phyloP scores from a whole-genome alignment of 2,113 vertebrate genomes.

The Dolichotis patagonum region DNA sequence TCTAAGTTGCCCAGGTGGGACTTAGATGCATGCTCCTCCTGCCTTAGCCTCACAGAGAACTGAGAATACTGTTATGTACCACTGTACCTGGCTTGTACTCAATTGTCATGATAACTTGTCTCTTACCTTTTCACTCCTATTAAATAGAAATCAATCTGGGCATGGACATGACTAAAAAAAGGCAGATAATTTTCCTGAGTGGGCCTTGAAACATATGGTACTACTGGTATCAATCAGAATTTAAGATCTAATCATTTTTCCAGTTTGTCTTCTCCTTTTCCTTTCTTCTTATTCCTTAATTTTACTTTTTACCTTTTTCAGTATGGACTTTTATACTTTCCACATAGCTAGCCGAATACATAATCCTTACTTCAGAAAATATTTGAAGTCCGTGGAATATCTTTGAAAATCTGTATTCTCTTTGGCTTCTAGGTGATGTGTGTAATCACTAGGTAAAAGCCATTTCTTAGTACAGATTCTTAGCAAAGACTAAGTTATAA shows the following conservation, averaged over 20 bases:
- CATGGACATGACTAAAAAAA: neutral
- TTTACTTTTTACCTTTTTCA: neutral
- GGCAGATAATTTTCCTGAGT: neutral
- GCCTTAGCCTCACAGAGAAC: neutral
- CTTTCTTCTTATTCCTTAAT: neutral
- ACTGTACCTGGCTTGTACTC: neutral
- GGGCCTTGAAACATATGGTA: neutral
- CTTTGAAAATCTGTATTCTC: neutral
- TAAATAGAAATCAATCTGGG: neutral
- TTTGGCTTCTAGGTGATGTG: neutral
- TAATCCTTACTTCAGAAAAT: neutral
- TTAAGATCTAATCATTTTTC: neutral
- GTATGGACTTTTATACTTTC: neutral
- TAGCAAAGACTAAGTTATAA: slow-evolving; percentile 34
- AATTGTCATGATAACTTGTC: neutral
- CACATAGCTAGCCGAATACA: neutral
- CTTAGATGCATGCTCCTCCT: neutral
- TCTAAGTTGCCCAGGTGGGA: neutral
- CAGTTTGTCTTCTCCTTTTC: neutral
- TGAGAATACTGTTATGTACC: neutral
- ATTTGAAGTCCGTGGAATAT: neutral
- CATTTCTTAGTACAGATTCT: slow-evolving; percentile 54
- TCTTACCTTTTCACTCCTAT: neutral
- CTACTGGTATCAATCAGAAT: neutral
- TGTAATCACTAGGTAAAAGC: slow-evolving; percentile 5